These are phyloP conservation scores for pig (Sus scrofa) DNA, from an alignment of 2,113 vertebrate genomes.

Conservation along the genomic window DNA sequence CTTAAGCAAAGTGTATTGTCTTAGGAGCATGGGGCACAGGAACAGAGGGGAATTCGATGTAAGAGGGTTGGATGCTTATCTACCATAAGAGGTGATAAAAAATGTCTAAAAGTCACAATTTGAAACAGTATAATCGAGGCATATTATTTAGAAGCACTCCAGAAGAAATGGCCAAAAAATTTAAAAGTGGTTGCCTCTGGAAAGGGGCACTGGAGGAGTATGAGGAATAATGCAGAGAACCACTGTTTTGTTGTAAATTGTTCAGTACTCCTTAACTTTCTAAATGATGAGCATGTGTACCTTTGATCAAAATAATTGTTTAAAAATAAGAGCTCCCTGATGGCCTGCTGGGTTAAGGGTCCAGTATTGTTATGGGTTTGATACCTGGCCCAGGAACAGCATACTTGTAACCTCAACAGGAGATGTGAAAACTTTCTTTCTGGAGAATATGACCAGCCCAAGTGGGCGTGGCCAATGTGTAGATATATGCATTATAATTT, in stretches of 20 bases:
- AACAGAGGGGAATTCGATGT: neutral
- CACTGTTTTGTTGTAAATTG: neutral
- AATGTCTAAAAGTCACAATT: constrained; percentile 33
- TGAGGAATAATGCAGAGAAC: neutral
- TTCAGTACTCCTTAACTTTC: constrained; percentile 30
- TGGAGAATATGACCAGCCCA: too few species aligned
- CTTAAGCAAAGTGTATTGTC: neutral
- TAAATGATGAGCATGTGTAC: neutral
- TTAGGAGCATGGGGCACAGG: neutral
- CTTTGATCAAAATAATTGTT: neutral
- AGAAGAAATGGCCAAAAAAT: constrained; percentile 1
- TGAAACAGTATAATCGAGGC: neutral
- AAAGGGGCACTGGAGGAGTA: neutral
- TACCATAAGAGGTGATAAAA: neutral
- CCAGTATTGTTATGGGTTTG: too few species aligned
- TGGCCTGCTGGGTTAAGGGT: too few species aligned
- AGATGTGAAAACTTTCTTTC: too few species aligned
- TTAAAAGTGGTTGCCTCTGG: neutral
- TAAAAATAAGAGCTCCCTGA: neutral
- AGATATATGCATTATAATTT: neutral
- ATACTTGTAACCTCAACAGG: too few species aligned
- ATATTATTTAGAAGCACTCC: constrained; percentile 18
- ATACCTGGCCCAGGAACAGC: too few species aligned
- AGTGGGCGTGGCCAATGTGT: too few species aligned
- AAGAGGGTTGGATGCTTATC: neutral